A percentile compares a stretch with the other conserved stretches of the same genome.
phyloP scores from a whole-genome alignment of 64 coral and sea anemone genomes.

The Stylophora pistillata region DNA sequence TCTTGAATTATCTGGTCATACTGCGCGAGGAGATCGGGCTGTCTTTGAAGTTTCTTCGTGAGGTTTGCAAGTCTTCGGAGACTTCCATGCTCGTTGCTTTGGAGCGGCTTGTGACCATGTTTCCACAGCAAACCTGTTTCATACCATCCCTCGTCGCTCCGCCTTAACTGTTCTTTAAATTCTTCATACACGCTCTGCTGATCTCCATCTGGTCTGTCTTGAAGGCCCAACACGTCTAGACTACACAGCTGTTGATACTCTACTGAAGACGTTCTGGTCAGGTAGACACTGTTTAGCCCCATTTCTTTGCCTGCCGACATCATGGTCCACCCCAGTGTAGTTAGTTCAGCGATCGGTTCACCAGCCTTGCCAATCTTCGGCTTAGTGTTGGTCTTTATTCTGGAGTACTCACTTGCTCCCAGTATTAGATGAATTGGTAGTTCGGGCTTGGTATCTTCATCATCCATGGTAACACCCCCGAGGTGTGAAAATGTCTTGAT shows the following conservation, averaged over 20 bases:
- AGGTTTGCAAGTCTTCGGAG: conserved; percentile 27
- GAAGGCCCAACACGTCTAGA: conserved; percentile 55
- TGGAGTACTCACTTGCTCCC: no score
- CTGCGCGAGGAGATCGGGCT: conserved; percentile 29
- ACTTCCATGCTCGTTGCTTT: conserved; percentile 57
- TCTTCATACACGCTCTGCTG: conserved; percentile 41
- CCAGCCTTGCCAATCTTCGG: no score
- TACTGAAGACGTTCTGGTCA: conserved; percentile 16
- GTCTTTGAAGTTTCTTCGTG: conserved; percentile 26
- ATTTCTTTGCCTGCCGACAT: conserved; percentile 42
- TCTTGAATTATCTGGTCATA: conserved; percentile 63
- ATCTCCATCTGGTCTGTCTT: conserved; percentile 45
- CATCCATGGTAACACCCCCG: conserved; percentile 45
- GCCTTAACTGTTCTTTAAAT: no score
- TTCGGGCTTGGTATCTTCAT: conserved; percentile 37
- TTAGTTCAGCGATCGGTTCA: conserved; percentile 47
- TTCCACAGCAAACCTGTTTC: no score
- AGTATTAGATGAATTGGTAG: no score
- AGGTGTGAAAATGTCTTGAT: conserved; percentile 13
- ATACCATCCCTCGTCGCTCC: no score
- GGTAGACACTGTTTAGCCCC: conserved; percentile 27
- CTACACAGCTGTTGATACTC: conserved; percentile 63
- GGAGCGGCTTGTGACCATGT: no score
- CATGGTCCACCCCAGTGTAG: conserved; percentile 46
- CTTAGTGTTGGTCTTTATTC: no score